Evolutionary conservation across 2,888 invertebrate genomes (phyloP).

Genomic region (Tholera decimalis): DNA sequence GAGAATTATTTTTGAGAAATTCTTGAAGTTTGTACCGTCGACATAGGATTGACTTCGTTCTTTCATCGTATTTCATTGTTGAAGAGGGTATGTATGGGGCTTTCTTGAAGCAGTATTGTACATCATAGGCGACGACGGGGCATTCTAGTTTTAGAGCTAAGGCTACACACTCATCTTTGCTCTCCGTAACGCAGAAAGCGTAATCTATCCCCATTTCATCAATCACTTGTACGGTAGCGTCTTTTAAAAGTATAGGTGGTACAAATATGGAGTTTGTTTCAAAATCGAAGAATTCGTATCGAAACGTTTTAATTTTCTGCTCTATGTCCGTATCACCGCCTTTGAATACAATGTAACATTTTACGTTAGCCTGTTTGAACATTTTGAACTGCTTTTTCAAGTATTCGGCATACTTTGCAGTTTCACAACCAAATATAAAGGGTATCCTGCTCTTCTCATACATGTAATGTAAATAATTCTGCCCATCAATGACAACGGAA

Average conservation of each 20-base stretch:
- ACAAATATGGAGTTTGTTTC: slow-evolving; percentile 3
- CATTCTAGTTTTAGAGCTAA: slow-evolving; percentile 71
- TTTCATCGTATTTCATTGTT: slow-evolving; percentile 47
- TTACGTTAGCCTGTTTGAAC: slow-evolving; percentile 70
- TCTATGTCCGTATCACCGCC: slow-evolving; percentile 66
- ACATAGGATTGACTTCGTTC: slow-evolving; percentile 48
- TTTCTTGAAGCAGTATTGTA: slow-evolving; percentile 70
- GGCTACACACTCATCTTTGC: slow-evolving; percentile 70
- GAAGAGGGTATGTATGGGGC: slow-evolving; percentile 66
- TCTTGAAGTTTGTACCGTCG: slow-evolving; percentile 57
- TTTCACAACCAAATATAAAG: slow-evolving; percentile 69
- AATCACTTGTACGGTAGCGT: slow-evolving; percentile 67
- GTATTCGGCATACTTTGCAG: slow-evolving; percentile 66
- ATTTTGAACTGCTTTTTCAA: slow-evolving; percentile 62
- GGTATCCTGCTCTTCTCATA: slow-evolving; percentile 62
- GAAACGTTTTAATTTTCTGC: slow-evolving; percentile 39
- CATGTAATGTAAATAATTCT: slow-evolving; percentile 66
- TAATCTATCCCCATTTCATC: slow-evolving; percentile 70
- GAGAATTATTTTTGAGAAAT: slow-evolving; percentile 59
- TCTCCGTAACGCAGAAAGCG: slow-evolving; percentile 65
- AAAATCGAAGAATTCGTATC: slow-evolving; percentile 8
- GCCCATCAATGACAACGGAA: slow-evolving; percentile 73
- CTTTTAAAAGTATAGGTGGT: slow-evolving; percentile 65
- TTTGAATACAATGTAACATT: slow-evolving; percentile 73
- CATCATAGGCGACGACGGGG: slow-evolving; percentile 71